These are phyloP conservation scores for Crocidura indochinensis DNA, from an alignment of 2,797 vertebrate genomes.

Conservation along the genomic window DNA sequence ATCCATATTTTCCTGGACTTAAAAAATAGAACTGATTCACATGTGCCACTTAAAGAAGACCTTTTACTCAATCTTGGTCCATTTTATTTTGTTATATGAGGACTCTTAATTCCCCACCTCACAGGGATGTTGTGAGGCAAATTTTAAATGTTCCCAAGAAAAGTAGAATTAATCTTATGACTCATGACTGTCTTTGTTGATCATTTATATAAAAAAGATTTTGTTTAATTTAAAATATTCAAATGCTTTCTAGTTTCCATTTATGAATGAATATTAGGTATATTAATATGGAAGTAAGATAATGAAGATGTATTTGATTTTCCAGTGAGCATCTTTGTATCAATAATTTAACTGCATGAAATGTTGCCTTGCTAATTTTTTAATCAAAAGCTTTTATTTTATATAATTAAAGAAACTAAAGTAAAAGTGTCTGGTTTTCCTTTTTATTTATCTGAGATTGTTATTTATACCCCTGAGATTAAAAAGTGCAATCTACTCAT, in stretches of 20 bases:
- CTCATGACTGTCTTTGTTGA: conserved; percentile 60
- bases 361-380: conserved; percentile 71
- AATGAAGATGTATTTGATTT: conserved; percentile 76
- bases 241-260: conserved; percentile 47
- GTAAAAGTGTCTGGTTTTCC: conserved; percentile 80
- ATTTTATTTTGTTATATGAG: conserved; percentile 33
- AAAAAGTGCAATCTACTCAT: not conserved
- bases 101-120: conserved; percentile 75
- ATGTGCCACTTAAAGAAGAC: conserved; percentile 53
- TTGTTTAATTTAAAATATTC: conserved; percentile 72
- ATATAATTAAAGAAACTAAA: conserved; percentile 82
- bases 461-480: conserved; percentile 44
- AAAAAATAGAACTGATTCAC: conserved; percentile 28
- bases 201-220: conserved; percentile 58
- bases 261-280: conserved; percentile 72
- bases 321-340: conserved; percentile 73
- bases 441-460: conserved; percentile 80
- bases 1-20: conserved; percentile 59
- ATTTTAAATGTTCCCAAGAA: conserved; percentile 68
- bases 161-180: conserved; percentile 47
- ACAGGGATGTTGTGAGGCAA: conserved; percentile 85
- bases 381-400: conserved; percentile 67
- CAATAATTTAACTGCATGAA: conserved; percentile 71
- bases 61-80: not conserved
- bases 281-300: conserved; percentile 63